Conservation (phyloP, 2,797 vertebrate genomes). For the Gymnopithys bicolor region DNA sequence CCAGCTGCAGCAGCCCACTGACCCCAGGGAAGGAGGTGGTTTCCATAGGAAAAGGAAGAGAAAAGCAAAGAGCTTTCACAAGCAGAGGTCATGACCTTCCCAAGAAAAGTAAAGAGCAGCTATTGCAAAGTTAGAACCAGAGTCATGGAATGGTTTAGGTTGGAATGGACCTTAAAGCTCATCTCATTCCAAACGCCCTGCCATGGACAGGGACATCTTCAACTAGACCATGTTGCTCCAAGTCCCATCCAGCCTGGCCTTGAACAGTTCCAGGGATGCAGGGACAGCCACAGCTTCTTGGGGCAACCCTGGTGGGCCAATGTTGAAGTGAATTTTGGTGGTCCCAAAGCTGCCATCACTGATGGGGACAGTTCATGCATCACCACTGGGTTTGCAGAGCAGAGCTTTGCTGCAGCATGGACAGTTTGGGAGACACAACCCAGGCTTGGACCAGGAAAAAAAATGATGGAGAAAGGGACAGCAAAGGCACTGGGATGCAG, state of each 20-base stretch:
- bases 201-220: neutral
- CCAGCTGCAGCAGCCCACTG: neutral
- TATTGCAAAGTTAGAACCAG: neutral
- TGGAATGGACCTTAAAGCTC: neutral
- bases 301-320: neutral
- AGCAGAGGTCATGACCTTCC: neutral
- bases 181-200: neutral
- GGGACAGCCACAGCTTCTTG: neutral
- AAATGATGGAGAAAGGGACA: neutral
- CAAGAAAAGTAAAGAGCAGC: neutral
- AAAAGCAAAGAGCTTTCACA: neutral
- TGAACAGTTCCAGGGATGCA: neutral
- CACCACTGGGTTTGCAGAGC: neutral
- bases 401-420: neutral
- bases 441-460: neutral
- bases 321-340: neutral
- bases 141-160: neutral
- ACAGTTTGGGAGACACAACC: neutral
- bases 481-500: neutral
- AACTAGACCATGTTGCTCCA: rapidly evolving
- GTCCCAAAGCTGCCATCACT: neutral
- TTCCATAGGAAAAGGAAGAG: neutral
- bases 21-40: neutral
- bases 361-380: neutral
- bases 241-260: neutral